These are phyloP conservation scores for Imbricaverruca yamaguchii DNA, from an alignment of 2,888 invertebrate species.

Conservation along the genomic window DNA sequence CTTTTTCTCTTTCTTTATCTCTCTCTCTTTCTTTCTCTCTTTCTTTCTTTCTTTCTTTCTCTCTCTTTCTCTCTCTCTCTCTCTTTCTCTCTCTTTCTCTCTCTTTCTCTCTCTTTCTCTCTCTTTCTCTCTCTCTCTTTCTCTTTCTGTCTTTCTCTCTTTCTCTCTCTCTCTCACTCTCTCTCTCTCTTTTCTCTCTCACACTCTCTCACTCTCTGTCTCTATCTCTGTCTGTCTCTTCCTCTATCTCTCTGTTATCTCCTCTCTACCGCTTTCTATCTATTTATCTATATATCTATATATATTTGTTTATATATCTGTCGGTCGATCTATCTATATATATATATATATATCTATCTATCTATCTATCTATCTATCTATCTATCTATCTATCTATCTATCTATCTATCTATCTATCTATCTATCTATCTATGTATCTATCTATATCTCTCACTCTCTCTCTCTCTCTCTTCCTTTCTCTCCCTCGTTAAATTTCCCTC, in stretches of 20 bases:
- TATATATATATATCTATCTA: no score
- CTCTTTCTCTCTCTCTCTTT: not conserved
- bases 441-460: no score
- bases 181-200: not conserved
- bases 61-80: not conserved
- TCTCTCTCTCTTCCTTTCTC: not conserved
- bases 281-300: no score
- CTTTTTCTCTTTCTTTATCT: no score
- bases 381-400: not conserved
- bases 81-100: conserved; percentile 4
- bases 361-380: not conserved
- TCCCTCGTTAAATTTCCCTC: not conserved
- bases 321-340: no score
- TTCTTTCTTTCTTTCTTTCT: not conserved
- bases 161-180: not conserved
- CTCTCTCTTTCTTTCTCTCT: not conserved
- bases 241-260: not conserved
- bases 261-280: not conserved
- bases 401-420: not conserved
- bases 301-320: no score
- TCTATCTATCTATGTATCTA: not conserved
- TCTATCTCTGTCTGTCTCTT: no score
- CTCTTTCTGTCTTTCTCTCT: not conserved
- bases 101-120: not conserved
- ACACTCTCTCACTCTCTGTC: no score